Evolutionary conservation across 1,140 invertebrate species (phyloP).

Genomic region (Streblospio benedicti): DNA sequence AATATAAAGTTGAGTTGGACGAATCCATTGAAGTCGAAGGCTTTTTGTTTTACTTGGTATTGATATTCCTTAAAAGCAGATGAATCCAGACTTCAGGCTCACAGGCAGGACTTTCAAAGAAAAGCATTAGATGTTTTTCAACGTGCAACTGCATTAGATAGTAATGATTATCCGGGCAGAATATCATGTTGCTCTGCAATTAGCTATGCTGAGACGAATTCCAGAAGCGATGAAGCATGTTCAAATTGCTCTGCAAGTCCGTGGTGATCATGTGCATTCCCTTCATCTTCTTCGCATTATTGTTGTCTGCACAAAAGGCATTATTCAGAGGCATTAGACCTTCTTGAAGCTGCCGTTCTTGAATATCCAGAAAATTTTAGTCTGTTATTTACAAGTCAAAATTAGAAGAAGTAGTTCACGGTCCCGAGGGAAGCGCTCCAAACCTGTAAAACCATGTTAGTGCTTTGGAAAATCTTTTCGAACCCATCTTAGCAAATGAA

Average conservation of each 20-base stretch:
- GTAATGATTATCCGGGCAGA: slow-evolving; percentile 56
- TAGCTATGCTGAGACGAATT: slow-evolving; percentile 69
- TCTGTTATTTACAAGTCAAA: slow-evolving; percentile 73
- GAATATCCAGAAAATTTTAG: slow-evolving; percentile 82
- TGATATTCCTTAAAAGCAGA: slow-evolving; percentile 69
- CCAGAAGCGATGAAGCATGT: slow-evolving; percentile 72
- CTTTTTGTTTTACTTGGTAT: slow-evolving; percentile 73
- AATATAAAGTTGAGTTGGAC: too few species aligned
- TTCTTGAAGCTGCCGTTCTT: slow-evolving; percentile 66
- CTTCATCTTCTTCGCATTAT: slow-evolving; percentile 73
- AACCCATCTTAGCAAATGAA: slow-evolving; percentile 43
- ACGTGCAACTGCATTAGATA: slow-evolving; percentile 38
- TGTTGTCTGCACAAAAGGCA: slow-evolving; percentile 76
- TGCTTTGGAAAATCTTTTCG: slow-evolving; percentile 75
- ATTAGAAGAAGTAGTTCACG: slow-evolving; percentile 68
- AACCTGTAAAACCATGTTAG: slow-evolving; percentile 80
- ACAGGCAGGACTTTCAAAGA: slow-evolving; percentile 53
- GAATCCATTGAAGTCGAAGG: slow-evolving; percentile 57
- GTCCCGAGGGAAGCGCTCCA: slow-evolving; percentile 68
- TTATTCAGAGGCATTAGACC: slow-evolving; percentile 65
- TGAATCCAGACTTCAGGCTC: slow-evolving; percentile 59
- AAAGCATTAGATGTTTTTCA: slow-evolving; percentile 55
- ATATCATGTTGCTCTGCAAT: slow-evolving; percentile 80
- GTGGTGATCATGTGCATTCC: slow-evolving; percentile 64
- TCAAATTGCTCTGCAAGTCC: slow-evolving; percentile 53